These are phyloP conservation scores for Coecobrya sp. DNA, from an alignment of 2,888 invertebrate genomes.

Conservation along the genomic window DNA sequence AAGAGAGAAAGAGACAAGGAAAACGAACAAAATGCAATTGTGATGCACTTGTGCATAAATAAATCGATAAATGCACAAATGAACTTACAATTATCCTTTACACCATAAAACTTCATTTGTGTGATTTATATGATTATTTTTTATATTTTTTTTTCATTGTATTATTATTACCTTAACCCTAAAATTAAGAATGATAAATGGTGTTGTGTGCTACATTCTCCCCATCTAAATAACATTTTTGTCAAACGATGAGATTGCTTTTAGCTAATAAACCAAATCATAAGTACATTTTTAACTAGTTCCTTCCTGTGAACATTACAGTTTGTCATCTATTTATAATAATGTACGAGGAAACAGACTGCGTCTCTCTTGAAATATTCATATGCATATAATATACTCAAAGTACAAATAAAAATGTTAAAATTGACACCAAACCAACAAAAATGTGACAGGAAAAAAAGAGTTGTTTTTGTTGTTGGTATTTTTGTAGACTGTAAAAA, in stretches of 20 bases:
- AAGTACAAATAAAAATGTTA: neutral
- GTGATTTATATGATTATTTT: too few relatives aligned
- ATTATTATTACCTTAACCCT: constrained; percentile 57
- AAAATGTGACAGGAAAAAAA: constrained; percentile 5
- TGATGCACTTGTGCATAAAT: constrained; percentile 20
- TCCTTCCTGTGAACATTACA: constrained; percentile 2
- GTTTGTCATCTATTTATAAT: neutral
- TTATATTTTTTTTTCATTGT: too few relatives aligned
- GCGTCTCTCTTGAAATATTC: too few relatives aligned
- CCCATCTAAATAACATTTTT: neutral
- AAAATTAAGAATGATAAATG: constrained; percentile 24
- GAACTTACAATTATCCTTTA: neutral
- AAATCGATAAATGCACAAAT: neutral
- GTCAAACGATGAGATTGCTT: neutral
- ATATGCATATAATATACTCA: neutral
- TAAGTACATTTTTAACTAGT: neutral
- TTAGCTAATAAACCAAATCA: neutral
- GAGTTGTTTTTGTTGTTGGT: neutral
- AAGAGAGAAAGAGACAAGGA: neutral
- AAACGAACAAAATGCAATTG: neutral
- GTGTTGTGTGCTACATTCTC: neutral
- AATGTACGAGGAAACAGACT: too few relatives aligned
- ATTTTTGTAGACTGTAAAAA: too few relatives aligned
- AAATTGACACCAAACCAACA: neutral
- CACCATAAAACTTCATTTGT: neutral